Conservation (phyloP, 1,140 invertebrate species). For the Apocrypta bakeri region DNA sequence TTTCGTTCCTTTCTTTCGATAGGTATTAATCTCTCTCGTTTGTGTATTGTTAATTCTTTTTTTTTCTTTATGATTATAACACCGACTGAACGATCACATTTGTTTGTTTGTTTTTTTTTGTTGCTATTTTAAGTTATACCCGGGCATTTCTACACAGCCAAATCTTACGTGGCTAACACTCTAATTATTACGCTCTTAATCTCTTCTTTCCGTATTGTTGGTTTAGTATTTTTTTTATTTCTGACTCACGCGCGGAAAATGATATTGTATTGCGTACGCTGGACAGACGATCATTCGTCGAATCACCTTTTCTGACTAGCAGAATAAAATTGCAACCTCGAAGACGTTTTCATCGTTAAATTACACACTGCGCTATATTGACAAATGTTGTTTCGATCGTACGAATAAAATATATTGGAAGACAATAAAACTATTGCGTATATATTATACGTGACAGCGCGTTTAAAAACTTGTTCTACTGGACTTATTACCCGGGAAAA, state of each 20-base stretch:
- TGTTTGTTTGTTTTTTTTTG: neutral
- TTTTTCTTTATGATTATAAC: neutral
- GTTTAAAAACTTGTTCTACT: too few relatives aligned
- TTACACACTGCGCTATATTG: neutral
- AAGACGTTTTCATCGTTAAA: neutral
- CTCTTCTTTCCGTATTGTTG: slow-evolving; percentile 26
- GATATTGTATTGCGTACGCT: slow-evolving; percentile 16
- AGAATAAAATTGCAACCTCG: neutral
- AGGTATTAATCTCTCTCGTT: slow-evolving; percentile 10
- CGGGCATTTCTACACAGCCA: slow-evolving; percentile 3
- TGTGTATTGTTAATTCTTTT: neutral
- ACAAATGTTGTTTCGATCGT: neutral
- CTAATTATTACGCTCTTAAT: slow-evolving; percentile 38
- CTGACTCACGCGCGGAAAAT: slow-evolving; percentile 7
- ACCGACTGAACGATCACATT: neutral
- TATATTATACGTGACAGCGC: neutral
- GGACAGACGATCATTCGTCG: neutral
- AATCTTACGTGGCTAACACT: slow-evolving; percentile 9
- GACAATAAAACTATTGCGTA: neutral
- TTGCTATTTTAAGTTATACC: neutral
- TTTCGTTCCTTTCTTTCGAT: neutral
- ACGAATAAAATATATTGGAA: neutral
- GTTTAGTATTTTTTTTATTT: neutral
- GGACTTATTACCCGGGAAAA: neutral
- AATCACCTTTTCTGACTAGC: too few relatives aligned